Evolutionary conservation across 2,888 invertebrate genomes (phyloP), one percentile per base, ranked within the genome.

Genomic region (Dyspetes luteomarginatus): DNA sequence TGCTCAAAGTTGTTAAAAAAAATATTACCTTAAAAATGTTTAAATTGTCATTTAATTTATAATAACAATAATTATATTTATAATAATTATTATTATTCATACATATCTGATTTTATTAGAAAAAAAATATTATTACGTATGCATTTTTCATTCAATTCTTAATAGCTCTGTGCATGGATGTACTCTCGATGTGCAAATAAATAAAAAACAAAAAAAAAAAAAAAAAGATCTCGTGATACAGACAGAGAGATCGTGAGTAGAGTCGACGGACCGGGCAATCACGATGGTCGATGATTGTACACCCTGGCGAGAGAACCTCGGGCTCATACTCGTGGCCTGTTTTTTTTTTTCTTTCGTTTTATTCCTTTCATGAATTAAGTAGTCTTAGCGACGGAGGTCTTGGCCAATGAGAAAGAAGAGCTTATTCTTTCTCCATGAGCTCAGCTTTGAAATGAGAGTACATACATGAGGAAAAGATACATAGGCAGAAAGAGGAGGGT

Each of bases 321-420:
- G 30, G 43, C 43, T 69, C 50, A 22, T 64, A 22, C 41, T 52
- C 45, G 41, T 55, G 67, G 60, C 67, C 72, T 72, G 71, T 52
- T 71, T 76, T 74, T 55, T 65, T 71, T 72, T 24, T 48, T n/a
- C 58, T 43, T 26, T 26, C 73, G 52, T 36, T 50, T 52, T 41
- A 62, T 64, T 67, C 75, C 72, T 80, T 71, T 67, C 67, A 41
- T 68, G 80, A 76, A 80, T 80, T 62, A 80, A 80, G 62, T 72
- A 67, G 75, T 65, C 71, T 73, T 4, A 50, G 36, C 50, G 30
- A 68, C 64, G 64, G 65, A 62, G 17, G 62, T 17, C 24, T 30
- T 64, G 56, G 43, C 64, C 64, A 65, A 52, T 28, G 50, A 75
- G n/a, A 56, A 41, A 17, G 15, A n/a, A 30, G 43, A 26, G 30